Evolutionary conservation across 2,888 invertebrate species (phyloP).

Genomic region (Myopa tessellatipennis): DNA sequence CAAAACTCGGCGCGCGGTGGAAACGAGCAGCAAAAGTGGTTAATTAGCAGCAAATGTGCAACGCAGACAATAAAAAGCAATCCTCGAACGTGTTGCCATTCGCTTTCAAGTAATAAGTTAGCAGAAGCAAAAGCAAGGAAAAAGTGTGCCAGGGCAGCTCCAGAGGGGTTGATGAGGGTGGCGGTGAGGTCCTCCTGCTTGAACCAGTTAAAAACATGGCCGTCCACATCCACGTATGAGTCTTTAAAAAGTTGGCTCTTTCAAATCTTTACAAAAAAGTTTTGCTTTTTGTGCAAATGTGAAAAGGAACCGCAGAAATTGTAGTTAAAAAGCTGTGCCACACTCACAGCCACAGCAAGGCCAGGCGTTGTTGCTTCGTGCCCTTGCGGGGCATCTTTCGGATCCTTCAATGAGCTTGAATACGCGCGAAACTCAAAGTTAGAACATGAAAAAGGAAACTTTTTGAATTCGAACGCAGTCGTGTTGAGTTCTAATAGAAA

Average conservation of each 20-base stretch:
- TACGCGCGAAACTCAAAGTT: too few species aligned
- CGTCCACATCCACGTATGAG: background rate
- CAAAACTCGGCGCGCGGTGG: background rate
- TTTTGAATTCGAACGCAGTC: too few species aligned
- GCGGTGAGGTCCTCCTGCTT: too few species aligned
- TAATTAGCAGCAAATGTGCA: conserved; percentile 5
- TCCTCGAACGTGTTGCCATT: background rate
- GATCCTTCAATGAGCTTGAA: background rate
- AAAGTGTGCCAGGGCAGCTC: background rate
- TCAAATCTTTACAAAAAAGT: background rate
- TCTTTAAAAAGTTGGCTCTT: conserved; percentile 8
- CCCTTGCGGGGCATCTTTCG: background rate
- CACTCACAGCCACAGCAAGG: background rate
- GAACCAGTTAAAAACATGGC: background rate
- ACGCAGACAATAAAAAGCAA: background rate
- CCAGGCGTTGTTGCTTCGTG: background rate
- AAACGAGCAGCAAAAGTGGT: background rate
- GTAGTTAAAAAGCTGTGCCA: background rate
- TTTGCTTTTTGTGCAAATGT: background rate
- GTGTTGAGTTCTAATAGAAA: too few species aligned
- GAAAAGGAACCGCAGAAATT: background rate
- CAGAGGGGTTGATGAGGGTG: too few species aligned
- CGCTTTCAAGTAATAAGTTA: background rate
- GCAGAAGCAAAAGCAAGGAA: background rate
- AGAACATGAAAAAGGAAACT: too few species aligned